Evolutionary conservation across 2,797 vertebrate species (phyloP), one percentile per base, ranked within the genome.

Genomic region (Enteromius mattozi): DNA sequence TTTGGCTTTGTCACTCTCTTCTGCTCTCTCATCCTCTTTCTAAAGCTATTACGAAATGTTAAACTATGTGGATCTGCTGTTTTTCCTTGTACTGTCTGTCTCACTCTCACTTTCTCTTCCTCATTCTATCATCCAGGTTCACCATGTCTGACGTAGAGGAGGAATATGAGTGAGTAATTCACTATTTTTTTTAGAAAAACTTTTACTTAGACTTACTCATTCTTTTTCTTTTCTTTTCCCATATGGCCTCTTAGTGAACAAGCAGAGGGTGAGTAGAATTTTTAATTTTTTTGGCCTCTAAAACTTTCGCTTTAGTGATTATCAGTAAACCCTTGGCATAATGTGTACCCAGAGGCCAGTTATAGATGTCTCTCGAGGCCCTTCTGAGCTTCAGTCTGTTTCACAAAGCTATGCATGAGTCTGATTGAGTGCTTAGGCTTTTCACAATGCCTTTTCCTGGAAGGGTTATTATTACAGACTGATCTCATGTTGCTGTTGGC

Each of bases 141-240:
- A 85, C 63, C 83, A 92, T 92, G 91, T 92, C 90, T 84, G 91
- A 92, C 70, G 86, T 85, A 84, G 91, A 91, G 77, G 90, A 92
- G 68, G 90, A 89, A 59, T 92, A 90, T 80, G 90, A 91, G 91
- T 92, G 74, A 89, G 91, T 89, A 85, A 45, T 21, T 45, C 42
- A 12, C 42, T 1, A 3, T 45, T 45, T 45, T 10, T 45, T 45
- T 45, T 13, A 13, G 3, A 45, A 45, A 13, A 45, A 13, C 12
- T 13, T 45, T 45, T 45, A 45, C 13, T n/a, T 47, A 65, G 35
- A 33, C 1, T 40, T 16, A 1, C 14, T 71, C 2, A 13, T 27
- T 74, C 13, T 24, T 79, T 47, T 40, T 24, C 17, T 9, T 37
- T 49, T 30, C 17, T 5, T 66, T 30, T 59, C 17, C 33, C n/a